Base-by-base conservation (phyloP, 2,888 invertebrate species). In the Sinelater perroti region DNA sequence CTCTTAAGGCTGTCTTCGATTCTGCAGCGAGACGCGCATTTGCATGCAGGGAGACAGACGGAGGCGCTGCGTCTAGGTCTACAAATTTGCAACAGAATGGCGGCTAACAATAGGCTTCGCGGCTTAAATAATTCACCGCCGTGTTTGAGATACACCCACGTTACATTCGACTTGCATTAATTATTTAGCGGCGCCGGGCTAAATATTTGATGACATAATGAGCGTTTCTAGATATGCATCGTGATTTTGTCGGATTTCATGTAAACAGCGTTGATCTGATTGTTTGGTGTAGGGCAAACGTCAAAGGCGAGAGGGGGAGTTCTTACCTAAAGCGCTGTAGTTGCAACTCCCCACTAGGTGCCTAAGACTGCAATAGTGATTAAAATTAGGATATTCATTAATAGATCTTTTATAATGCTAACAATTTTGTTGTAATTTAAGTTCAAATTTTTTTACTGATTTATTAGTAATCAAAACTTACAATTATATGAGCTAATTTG, bases 71-170 rank as follows among this genome's bases (percentile, higher is more conserved):
- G 40, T 40, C 40, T 40, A 40, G 40, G 40, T 40, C 40, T 40
- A 40, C 24, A 40, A 40, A 40, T 40, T 24, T 40, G 40, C 40
- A 40, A 40, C 40, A 40, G 40, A 40, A 40, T 40, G 40, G 40
- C 21, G n/a, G 13, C 26, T 40, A 40, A 40, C 40, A 40, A 40
- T 40, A 40, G 40, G 40, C 24, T 21, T 40, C 38, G 40, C 40
- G 21, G 14, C 24, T 24, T 40, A 40, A 40, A 40, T 40, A 40
- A 40, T 40, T 40, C 26, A 40, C 24, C 26, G 24, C 17, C 10
- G 5, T 10, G 40, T 40, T 40, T 40, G 40, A 40, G 40, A 24
- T 40, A 40, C 40, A 40, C 40, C 40, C 40, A 24, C 40, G 14
- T 40, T 40, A 40, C 40, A 24, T 40, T 40, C 40, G 40, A 13